Conservation (phyloP, 2,797 vertebrate species). For the Sebastes baramenuke region DNA sequence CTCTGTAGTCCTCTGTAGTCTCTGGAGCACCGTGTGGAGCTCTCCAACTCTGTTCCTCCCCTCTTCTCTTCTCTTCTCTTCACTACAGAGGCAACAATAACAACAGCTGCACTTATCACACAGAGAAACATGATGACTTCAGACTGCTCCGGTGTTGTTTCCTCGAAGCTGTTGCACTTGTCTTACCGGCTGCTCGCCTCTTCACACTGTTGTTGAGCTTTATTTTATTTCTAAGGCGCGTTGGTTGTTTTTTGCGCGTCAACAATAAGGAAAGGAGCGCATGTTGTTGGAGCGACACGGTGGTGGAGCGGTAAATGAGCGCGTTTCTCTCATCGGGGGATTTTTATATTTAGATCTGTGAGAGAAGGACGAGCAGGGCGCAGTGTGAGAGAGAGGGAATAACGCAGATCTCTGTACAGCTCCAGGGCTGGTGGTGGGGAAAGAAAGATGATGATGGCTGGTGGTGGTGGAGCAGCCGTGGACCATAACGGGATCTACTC, state of each 20-base stretch:
- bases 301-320: conserved; percentile 63
- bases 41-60: conserved; percentile 39
- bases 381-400: conserved; percentile 24
- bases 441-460: conserved; percentile 87
- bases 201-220: not conserved
- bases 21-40: not conserved
- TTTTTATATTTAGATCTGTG: conserved; percentile 75
- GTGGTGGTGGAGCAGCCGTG: conserved; percentile 83
- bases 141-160: not conserved
- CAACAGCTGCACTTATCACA: conserved; percentile 71
- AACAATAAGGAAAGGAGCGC: conserved; percentile 52
- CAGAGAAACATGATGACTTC: conserved; percentile 36
- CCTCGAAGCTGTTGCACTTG: conserved; percentile 48
- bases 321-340: conserved; percentile 70
- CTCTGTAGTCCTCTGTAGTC: not conserved
- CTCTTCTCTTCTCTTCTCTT: conserved; percentile 13
- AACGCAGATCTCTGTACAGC: conserved; percentile 64
- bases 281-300: conserved; percentile 62
- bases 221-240: conserved; percentile 15
- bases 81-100: conserved; percentile 74
- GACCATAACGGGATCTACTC: conserved; percentile 89
- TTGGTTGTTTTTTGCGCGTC: conserved; percentile 51
- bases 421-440: not conserved
- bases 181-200: conserved; percentile 26
- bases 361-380: conserved; percentile 32